Evolutionary conservation across 2,888 invertebrate genomes (phyloP), one percentile per base, ranked within the genome.

Genomic region (Nudaria mundana): DNA sequence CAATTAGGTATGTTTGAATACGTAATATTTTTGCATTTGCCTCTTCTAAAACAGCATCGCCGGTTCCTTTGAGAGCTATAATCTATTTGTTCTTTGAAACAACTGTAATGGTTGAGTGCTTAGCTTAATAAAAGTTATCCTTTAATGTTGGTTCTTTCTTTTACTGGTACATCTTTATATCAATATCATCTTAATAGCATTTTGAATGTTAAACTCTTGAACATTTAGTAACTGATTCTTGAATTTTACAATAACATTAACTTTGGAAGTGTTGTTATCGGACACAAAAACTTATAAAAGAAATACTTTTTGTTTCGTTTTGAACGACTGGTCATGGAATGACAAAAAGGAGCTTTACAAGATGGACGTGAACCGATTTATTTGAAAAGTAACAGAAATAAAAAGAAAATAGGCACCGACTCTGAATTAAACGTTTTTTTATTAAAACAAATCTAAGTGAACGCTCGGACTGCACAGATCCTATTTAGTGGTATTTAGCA

Each of bases 11-110:
- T 88, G 88, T 88, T 88, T 88, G 88, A 88, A 88, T 88, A 87
- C 88, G 86, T 88, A 88, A 88, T 88, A 88, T 87, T 88, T 87
- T 88, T 87, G 86, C 86, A 86, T 87, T 87, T 84, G 87, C 83
- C 79, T 76, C 84, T 84, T 70, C 79, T 79, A 84, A 85, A 86
- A 86, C 78, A 80, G 77, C 80, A 85, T 87, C 86, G 83, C 81
- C 82, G 82, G 84, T 78, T 86, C 83, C 86, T 88, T 88, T 88
- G 88, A 87, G 84, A 79, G 80, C 76, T 75, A 75, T 88, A 88
- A 88, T 88, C 87, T 82, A 85, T 85, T 88, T 88, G 88, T 85
- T 87, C 88, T 86, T 82, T 82, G 81, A 83, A 85, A 86, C 78
- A 83, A 83, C 80, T 84, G 81, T 81, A 78, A 83, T 77, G 85